Evolutionary conservation across 1,140 invertebrate species (phyloP), one percentile per base, ranked within the genome.

Genomic region (Bradysia coprophila): DNA sequence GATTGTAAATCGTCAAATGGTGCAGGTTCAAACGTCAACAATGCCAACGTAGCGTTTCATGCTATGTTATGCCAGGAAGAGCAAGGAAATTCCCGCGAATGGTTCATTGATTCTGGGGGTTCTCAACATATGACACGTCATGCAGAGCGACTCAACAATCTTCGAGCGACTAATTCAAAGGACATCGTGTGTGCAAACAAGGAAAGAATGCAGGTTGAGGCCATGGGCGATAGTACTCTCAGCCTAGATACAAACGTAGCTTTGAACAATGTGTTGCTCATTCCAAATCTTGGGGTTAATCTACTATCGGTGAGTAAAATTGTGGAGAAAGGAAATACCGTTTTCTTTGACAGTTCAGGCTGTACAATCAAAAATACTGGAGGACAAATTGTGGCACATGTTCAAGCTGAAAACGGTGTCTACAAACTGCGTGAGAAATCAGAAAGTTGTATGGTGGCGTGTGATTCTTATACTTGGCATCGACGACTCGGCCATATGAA

Each of bases 151-250:
- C 21, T 49, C 13, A 24, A 2, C 43, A 46, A 34, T 21, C 41
- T 31, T n/a, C 20, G 38, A 32, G 22, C 47, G 37, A 21, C 28
- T 15, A 37, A 21, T 16, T 44, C 37, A 15, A 54, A 46, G 34
- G 54, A 56, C 34, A 54, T 57, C 43, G 42, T 50, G 6, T 45
- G 52, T 15, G 57, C 55, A 16, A 49, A 57, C 38, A 42, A 49
- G 21, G 37, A 43, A 43, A 57, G 47, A 41, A 28, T 54, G 9
- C 32, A 45, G 28, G 54, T 53, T 4, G 15, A 41, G 19, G 51
- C 51, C 47, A 41, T 41, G 19, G 54, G 53, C 2, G 44, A 57
- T 39, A 38, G 55, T 20, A 43, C 46, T 6, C 49, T 52, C 21
- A 47, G 32, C 1, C 46, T 51, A 19, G n/a, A 28, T 8, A 13